Base-by-base conservation (phyloP, 2,888 invertebrate genomes). In the Microctonus brassicae region DNA sequence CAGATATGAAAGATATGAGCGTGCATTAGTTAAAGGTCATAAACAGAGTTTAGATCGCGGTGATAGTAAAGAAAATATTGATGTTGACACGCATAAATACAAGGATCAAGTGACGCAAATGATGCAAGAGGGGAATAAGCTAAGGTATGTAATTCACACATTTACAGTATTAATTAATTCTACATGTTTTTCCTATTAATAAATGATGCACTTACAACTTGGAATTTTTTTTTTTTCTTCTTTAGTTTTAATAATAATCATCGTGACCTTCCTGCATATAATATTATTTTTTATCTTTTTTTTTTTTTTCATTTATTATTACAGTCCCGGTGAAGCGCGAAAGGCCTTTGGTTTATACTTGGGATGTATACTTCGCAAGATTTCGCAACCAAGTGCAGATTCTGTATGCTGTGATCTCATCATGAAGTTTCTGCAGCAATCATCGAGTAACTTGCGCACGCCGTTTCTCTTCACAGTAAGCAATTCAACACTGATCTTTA, bases 321-420 rank as follows among this genome's bases (percentile, higher is more conserved):
- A 70, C 69, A 87, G 87, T 75, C 81, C 84, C 33, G 90, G 91
- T 70, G 94, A 95, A 84, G 92, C 93, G 0, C 90, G 95, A 6
- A 93, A 93, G 86, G 92, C 93, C 0, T 96, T 96, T 87, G 93
- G 93, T 0, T 90, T 93, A 80, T 96, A 94, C 89, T 90, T 96
- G 74, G 91, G 92, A 77, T 92, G 92, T 84, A 91, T 95, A 73
- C 88, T 95, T 79, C 92, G 92, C 79, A 91, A 95, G 78, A 88
- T 93, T 88, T 88, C 92, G 81, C 85, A 89, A 84, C 77, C 89
- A 82, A 74, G 83, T 79, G 88, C 89, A 2, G 87, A 87, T 76
- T 78, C 84, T 26, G 81, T 81, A 22, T 85, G 83, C 61, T 86
- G 92, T 17, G 91, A 92, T 80, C 91, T 94, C 22, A 92, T 95